Base-by-base conservation (phyloP, 2,797 vertebrate genomes). In the Amphiprion clarkii region DNA sequence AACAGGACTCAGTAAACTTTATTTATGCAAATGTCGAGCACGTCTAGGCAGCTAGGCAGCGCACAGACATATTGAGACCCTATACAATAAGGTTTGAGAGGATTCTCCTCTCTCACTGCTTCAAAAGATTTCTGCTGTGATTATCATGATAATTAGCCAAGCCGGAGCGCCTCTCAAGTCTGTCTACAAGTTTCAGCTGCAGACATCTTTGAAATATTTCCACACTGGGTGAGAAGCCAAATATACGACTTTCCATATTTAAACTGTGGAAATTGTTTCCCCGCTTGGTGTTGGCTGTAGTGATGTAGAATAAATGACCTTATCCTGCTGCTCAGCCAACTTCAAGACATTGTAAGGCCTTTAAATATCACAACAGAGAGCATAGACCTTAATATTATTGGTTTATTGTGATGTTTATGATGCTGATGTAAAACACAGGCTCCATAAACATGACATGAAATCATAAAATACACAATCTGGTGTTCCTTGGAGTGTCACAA, bases 91-190 rank as follows among this genome's bases (percentile, higher is more conserved):
- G 33, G 44, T 81, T 81, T 14, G 74, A 78, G 83, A 74, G 68
- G 77, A 88, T 88, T 82, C 68, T 83, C 54, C 27, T 84, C 84
- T 84, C 85, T 85, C 81, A 79, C 53, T 39, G 60, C 91, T 77
- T 91, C 81, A 89, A 90, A 88, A 81, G 76, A 83, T 85, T 86
- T 88, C 85, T 87, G 82, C 44, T 65, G 86, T 54, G 83, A 93
- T 94, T 92, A 85, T 93, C 79, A 92, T 94, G 86, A 88, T 90
- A 93, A 93, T 93, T 69, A 89, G 79, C 76, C 67, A 46, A 84
- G 82, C 74, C 23, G 10, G 76, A 82, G 80, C 69, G 67, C 69
- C 86, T 87, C 86, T 86, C 46, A 23, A 86, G 84, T 69, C 78
- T 72, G 78, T 77, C 79, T 46, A 14, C 64, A 85, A 67, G 63